These are phyloP conservation scores for Hylomyscus alleni DNA, from an alignment of 2,797 vertebrate genomes.

Conservation along the genomic window DNA sequence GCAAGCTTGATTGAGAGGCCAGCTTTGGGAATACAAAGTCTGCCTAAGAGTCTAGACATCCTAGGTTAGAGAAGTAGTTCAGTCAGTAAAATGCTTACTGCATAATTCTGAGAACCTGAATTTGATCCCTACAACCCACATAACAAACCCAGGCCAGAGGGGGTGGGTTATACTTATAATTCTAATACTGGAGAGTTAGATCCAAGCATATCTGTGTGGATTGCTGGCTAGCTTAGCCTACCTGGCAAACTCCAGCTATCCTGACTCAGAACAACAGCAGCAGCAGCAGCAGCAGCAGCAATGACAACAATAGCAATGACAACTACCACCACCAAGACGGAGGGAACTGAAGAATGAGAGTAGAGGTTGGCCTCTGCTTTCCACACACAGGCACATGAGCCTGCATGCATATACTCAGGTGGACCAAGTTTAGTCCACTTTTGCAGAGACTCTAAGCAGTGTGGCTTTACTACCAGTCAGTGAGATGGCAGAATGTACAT, in stretches of 20 bases:
- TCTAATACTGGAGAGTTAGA: not conserved
- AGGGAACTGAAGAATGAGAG: not conserved
- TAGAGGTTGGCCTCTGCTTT: not conserved
- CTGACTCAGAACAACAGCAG: not conserved
- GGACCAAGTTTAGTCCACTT: conserved; percentile 11
- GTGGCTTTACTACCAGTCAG: not conserved
- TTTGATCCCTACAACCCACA: not conserved
- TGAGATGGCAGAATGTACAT: conserved; percentile 54
- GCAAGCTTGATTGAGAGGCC: not conserved
- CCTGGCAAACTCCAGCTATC: not conserved
- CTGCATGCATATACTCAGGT: not conserved
- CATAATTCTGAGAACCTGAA: not conserved
- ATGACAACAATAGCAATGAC: too few species aligned
- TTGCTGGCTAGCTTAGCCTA: not conserved
- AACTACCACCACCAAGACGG: not conserved
- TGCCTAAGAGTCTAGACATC: conserved; percentile 49
- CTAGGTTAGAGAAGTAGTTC: not conserved
- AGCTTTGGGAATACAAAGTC: conserved; percentile 19
- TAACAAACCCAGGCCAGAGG: not conserved
- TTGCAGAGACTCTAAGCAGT: conserved; percentile 10
- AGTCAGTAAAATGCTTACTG: not conserved
- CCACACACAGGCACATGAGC: not conserved
- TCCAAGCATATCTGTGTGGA: not conserved
- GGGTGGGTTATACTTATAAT: not conserved
- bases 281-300: too few species aligned